Conservation (phyloP, 2,888 invertebrate species). For the Phaonia tiefii region DNA sequence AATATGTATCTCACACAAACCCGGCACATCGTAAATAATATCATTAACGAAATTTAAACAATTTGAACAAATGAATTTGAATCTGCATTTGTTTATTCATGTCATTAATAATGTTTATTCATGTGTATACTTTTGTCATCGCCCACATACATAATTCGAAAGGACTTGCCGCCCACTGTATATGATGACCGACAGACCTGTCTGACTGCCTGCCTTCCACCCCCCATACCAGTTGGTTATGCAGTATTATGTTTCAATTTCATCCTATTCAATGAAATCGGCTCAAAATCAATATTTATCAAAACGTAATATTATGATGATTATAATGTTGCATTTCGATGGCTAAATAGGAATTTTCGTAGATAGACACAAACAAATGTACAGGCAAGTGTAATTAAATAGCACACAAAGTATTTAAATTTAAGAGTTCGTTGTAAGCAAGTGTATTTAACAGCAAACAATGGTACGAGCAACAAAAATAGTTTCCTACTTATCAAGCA, state of each 20-base stretch:
- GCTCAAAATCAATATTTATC: conserved; percentile 38
- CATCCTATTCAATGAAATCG: conserved; percentile 42
- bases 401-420: too few species aligned
- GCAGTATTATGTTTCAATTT: conserved; percentile 10
- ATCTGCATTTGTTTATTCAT: background rate
- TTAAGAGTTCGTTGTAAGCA: too few species aligned
- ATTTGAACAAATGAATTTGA: conserved; percentile 15
- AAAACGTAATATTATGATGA: background rate
- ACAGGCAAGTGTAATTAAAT: background rate
- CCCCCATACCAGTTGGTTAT: background rate
- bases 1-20: background rate
- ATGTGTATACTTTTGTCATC: background rate
- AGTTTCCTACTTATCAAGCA: too few species aligned
- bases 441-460: too few species aligned
- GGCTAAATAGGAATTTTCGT: background rate
- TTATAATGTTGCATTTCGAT: background rate
- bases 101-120: conserved; percentile 7
- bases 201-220: background rate
- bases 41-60: conserved; percentile 12
- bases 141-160: background rate
- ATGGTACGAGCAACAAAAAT: too few species aligned
- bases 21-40: background rate
- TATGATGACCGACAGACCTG: background rate
- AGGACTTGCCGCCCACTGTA: background rate
- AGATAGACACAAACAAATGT: background rate